phyloP scores from a whole-genome alignment of 2,888 invertebrate genomes.

The Mythimna impura region DNA sequence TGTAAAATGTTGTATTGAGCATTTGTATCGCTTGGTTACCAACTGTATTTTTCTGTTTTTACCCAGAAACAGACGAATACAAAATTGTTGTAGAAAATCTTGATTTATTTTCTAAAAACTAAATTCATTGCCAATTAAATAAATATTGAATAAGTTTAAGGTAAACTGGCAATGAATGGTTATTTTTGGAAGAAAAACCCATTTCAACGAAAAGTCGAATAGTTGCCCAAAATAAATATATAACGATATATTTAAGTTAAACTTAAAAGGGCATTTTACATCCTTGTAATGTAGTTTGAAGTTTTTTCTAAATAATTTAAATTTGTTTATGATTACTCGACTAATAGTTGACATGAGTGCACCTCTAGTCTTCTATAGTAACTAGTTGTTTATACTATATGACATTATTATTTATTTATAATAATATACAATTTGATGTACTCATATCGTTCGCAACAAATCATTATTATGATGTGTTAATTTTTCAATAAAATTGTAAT shows the following conservation, averaged over 20 bases:
- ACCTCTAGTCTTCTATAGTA: background rate
- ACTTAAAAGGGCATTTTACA: background rate
- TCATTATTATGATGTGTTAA: constrained; percentile 12
- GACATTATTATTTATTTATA: background rate
- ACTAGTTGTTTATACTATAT: background rate
- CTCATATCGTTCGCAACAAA: constrained; percentile 18
- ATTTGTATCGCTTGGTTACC: too few relatives aligned
- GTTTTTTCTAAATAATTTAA: background rate
- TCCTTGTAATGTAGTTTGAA: background rate
- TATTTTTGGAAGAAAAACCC: background rate
- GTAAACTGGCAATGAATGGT: background rate
- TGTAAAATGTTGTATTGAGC: too few relatives aligned
- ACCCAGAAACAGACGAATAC: background rate
- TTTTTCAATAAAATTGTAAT: background rate
- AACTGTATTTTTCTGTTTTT: too few relatives aligned
- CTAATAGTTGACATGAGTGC: constrained; percentile 19
- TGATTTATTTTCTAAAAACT: constrained; percentile 1
- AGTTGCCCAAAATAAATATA: background rate
- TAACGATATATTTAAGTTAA: background rate
- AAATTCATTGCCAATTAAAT: constrained; percentile 20
- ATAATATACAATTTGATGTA: constrained; percentile 39
- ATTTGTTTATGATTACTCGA: constrained; percentile 1
- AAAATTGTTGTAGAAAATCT: constrained; percentile 27
- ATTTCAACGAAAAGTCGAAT: constrained; percentile 16
- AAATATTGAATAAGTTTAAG: constrained; percentile 6